Conservation (phyloP, 2,113 vertebrate genomes). For the Strix uralensis region DNA sequence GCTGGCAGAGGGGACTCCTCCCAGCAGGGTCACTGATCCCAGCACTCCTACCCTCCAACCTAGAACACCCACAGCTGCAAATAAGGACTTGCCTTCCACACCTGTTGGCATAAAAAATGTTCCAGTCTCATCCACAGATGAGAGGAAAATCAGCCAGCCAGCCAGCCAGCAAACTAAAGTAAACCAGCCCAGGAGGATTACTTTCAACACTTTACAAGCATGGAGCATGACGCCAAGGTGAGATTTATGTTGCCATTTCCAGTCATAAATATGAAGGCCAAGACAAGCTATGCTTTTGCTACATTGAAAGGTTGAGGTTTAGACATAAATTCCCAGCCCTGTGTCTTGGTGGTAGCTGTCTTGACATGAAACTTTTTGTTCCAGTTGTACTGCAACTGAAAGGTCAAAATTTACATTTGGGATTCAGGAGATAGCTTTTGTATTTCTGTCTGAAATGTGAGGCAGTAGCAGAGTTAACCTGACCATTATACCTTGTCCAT, state of each 20-base stretch:
- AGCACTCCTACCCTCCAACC: conserved; percentile 37
- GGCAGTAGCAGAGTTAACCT: not conserved
- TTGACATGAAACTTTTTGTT: not conserved
- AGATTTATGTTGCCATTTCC: not conserved
- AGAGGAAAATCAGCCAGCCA: conserved; percentile 72
- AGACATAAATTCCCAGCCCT: not conserved
- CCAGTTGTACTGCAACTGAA: not conserved
- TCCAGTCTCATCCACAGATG: conserved; percentile 62
- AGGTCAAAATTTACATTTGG: not conserved
- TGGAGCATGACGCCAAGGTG: conserved; percentile 92
- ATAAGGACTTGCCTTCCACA: conserved; percentile 57
- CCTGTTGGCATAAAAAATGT: conserved; percentile 1
- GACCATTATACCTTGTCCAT: accelerated
- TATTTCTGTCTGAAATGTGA: not conserved
- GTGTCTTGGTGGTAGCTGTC: not conserved
- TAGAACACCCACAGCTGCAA: not conserved
- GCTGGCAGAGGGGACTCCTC: conserved; percentile 47
- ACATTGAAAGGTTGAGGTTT: not conserved
- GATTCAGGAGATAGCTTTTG: not conserved
- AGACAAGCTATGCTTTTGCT: not conserved
- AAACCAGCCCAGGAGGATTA: conserved; percentile 85
- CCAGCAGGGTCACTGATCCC: conserved; percentile 46
- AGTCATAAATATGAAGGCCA: not conserved
- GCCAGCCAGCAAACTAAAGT: conserved; percentile 49
- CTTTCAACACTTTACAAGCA: conserved; percentile 88